These are phyloP conservation scores for Perodicticus potto DNA, from an alignment of 2,797 vertebrate species.

Conservation along the genomic window DNA sequence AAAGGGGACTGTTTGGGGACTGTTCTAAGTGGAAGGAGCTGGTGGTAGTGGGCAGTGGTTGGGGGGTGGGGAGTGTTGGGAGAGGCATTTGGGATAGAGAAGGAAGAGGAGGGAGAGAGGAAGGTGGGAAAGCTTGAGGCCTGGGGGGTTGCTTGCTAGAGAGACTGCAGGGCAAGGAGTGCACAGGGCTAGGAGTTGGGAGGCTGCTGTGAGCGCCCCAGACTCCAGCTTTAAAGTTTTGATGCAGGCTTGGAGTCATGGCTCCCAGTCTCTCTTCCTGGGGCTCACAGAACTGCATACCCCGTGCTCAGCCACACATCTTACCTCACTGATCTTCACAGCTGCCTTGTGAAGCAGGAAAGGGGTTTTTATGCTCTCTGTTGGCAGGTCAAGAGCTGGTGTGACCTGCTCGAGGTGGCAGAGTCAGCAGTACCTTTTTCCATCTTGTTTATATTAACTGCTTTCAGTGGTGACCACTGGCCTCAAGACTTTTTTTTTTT, in stretches of 20 bases:
- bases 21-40: neutral
- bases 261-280: neutral
- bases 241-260: accelerated
- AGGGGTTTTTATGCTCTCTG: neutral
- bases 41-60: neutral
- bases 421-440: neutral
- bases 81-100: neutral
- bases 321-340: neutral
- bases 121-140: neutral
- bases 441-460: accelerated
- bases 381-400: no score
- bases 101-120: neutral
- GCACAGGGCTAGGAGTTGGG: neutral
- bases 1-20: neutral
- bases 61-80: neutral
- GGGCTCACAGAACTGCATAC: accelerated
- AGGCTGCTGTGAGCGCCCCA: neutral
- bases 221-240: neutral
- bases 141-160: neutral
- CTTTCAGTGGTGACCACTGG: neutral
- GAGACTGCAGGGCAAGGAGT: neutral
- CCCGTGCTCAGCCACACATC: accelerated
- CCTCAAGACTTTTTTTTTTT: neutral
- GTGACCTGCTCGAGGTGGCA: neutral
- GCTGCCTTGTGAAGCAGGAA: neutral